Evolutionary conservation across 1,140 invertebrate genomes (phyloP).

Genomic region (Ruditapes philippinarum): DNA sequence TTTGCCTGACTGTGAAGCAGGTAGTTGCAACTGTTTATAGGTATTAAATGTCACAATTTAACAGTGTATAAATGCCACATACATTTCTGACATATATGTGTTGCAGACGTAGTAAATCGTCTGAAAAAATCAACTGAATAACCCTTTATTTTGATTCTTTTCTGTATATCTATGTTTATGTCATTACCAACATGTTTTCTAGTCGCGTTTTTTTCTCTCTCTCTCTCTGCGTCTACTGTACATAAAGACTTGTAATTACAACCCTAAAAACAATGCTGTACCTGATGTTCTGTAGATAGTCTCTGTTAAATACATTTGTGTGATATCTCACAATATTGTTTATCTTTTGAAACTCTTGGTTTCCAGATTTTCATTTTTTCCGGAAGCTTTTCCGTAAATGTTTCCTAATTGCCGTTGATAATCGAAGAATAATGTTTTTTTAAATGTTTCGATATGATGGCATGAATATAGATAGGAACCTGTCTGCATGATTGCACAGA

Average conservation of each 20-base stretch:
- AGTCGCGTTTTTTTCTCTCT: neutral
- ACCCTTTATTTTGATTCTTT: neutral
- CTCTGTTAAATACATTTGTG: neutral
- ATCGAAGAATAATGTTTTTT: neutral
- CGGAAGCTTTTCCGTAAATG: neutral
- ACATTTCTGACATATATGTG: too few species aligned
- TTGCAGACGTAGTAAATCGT: neutral
- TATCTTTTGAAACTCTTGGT: neutral
- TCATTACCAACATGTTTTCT: neutral
- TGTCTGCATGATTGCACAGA: too few species aligned
- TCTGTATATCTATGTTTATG: neutral
- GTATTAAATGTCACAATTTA: too few species aligned
- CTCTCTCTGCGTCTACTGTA: neutral
- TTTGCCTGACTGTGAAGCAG: too few species aligned
- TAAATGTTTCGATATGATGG: neutral
- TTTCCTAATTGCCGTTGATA: conserved; percentile 4
- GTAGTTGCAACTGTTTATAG: too few species aligned
- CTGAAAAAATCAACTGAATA: neutral
- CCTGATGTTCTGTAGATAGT: neutral
- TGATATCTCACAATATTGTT: neutral
- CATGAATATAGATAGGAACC: too few species aligned
- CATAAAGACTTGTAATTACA: neutral
- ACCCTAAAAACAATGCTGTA: neutral
- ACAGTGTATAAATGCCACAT: too few species aligned
- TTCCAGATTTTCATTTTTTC: neutral